Evolutionary conservation across 2,888 invertebrate species (phyloP).

Genomic region (Troides oblongomaculatus): DNA sequence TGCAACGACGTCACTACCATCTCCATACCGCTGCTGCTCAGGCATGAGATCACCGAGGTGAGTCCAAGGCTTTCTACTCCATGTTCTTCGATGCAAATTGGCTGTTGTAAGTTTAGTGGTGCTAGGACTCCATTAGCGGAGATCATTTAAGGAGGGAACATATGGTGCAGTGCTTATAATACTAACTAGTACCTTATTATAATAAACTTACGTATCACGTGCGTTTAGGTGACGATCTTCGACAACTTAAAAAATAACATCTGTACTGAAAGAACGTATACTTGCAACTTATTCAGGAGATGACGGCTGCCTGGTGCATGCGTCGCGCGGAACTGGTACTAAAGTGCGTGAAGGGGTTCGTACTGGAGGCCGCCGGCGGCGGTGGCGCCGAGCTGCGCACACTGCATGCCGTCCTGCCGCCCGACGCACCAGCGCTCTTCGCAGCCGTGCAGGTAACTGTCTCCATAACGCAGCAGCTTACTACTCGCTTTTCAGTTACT

Average conservation of each 20-base stretch:
- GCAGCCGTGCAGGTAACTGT: constrained; percentile 40
- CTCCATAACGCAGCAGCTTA: no score
- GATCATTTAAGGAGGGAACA: no score
- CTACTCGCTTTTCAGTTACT: no score
- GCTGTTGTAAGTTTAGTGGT: no score
- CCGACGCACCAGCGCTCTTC: constrained; percentile 39
- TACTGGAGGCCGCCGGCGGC: constrained; percentile 98
- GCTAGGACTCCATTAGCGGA: no score
- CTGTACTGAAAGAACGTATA: background rate
- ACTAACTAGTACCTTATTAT: no score
- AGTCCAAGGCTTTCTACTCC: background rate
- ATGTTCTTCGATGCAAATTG: no score
- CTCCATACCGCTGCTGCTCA: constrained; percentile 94
- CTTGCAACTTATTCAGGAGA: constrained; percentile 79
- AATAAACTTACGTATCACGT: no score
- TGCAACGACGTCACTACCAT: constrained; percentile 95
- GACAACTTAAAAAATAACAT: background rate
- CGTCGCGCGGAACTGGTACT: constrained; percentile 97
- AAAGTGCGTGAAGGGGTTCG: constrained; percentile 99
- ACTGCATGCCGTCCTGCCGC: constrained; percentile 67
- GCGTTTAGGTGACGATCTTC: background rate
- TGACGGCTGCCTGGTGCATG: constrained; percentile 98
- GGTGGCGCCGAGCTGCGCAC: constrained; percentile 94
- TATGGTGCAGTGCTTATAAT: no score
- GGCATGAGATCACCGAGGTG: constrained; percentile 97